Evolutionary conservation across 2,888 invertebrate genomes (phyloP).

Genomic region (Xestia c-nigrum): DNA sequence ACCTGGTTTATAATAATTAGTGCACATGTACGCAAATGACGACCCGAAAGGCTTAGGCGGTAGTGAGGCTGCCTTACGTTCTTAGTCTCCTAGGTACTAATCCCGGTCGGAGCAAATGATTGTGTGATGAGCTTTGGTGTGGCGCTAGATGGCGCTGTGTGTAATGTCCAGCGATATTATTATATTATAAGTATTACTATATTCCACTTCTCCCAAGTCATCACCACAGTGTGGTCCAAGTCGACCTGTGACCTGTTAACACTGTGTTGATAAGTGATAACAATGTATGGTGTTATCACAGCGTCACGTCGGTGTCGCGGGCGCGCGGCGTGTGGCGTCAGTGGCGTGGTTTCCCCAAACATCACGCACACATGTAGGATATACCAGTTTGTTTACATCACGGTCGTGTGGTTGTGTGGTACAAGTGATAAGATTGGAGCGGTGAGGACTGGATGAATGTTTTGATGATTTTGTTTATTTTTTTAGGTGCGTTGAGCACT

Average conservation of each 20-base stretch:
- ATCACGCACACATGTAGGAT: conserved; percentile 58
- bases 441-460: neutral
- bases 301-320: conserved; percentile 56
- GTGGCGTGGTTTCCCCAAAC: conserved; percentile 71
- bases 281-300: conserved; percentile 37
- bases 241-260: conserved; percentile 21
- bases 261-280: conserved; percentile 32
- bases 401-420: conserved; percentile 45
- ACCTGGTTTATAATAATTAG: too few species aligned
- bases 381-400: conserved; percentile 67
- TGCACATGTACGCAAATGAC: too few species aligned
- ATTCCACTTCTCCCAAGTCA: neutral
- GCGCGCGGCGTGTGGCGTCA: neutral
- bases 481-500: too few species aligned
- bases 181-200: too few species aligned
- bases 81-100: too few species aligned
- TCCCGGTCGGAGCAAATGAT: too few species aligned
- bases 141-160: too few species aligned
- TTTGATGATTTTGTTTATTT: neutral
- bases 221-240: neutral
- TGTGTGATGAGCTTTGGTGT: too few species aligned
- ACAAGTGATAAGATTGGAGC: conserved; percentile 32
- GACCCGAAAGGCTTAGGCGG: too few species aligned
- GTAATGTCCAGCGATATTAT: too few species aligned
- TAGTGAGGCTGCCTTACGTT: too few species aligned